A percentile compares a stretch with the other conserved stretches of the same genome.
phyloP scores from a whole-genome alignment of 2,797 vertebrate species.

The Tragopan temminckii region DNA sequence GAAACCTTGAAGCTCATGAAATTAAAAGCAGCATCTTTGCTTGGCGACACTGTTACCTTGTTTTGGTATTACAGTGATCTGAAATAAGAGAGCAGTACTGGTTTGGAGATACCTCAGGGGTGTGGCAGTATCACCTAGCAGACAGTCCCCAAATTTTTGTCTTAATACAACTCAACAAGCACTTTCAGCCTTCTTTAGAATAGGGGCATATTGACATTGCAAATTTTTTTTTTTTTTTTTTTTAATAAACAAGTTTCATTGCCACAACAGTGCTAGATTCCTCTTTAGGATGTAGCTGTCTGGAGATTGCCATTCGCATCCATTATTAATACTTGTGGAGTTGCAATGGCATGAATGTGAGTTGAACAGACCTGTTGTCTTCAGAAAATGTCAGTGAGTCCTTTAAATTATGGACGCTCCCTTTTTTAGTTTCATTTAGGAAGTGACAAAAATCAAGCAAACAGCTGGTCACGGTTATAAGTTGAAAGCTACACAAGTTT shows the following conservation, averaged over 20 bases:
- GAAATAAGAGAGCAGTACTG: background rate
- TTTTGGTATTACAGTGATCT: background rate
- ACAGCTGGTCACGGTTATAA: background rate
- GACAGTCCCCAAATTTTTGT: background rate
- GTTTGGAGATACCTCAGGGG: background rate
- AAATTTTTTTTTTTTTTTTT: background rate
- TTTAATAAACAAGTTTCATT: background rate
- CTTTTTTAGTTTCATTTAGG: background rate
- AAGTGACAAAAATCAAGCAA: background rate
- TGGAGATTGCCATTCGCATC: background rate
- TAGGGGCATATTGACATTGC: background rate
- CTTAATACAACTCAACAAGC: background rate
- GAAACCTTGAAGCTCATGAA: background rate
- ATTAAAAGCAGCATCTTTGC: background rate
- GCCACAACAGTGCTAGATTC: background rate
- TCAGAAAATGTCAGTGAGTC: background rate
- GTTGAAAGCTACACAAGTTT: background rate
- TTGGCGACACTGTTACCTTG: background rate
- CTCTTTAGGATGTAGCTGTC: slow-evolving; percentile 10
- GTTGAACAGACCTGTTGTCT: background rate
- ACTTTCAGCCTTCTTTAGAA: background rate
- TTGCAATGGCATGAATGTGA: background rate
- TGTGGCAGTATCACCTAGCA: background rate
- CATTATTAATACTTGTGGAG: background rate
- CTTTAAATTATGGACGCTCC: background rate